These are phyloP conservation scores for Aleiodes leptofemur DNA, from an alignment of 2,888 invertebrate genomes.

Conservation along the genomic window DNA sequence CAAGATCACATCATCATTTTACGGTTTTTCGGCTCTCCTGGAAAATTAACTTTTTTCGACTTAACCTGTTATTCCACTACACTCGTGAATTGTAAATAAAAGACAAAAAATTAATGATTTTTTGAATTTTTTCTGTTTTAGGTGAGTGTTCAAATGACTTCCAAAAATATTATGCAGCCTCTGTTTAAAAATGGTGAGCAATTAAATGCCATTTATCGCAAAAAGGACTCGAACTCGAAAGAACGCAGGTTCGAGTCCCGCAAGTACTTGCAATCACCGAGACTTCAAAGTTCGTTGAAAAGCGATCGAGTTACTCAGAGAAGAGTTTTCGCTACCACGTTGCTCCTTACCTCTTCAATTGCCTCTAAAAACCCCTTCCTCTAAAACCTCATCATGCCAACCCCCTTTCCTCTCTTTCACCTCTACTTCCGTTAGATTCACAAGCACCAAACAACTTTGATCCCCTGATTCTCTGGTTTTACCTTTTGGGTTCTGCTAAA, in stretches of 20 bases:
- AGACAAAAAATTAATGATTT: background rate
- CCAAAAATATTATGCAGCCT: background rate
- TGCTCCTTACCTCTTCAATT: conserved; percentile 10
- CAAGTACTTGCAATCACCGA: conserved; percentile 71
- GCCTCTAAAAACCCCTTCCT: conserved; percentile 12
- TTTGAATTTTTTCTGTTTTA: conserved; percentile 18
- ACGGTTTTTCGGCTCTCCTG: too few species aligned
- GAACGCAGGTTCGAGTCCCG: conserved; percentile 16
- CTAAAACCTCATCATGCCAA: conserved; percentile 13
- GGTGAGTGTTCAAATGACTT: conserved; percentile 32
- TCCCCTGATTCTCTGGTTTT: conserved; percentile 63
- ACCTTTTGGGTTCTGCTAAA: conserved; percentile 51
- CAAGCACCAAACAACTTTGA: conserved; percentile 66
- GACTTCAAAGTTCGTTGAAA: conserved; percentile 65
- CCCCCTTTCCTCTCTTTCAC: conserved; percentile 8
- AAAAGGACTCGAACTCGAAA: too few species aligned
- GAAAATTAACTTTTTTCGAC: too few species aligned
- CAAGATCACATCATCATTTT: too few species aligned
- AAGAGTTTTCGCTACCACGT: conserved; percentile 3
- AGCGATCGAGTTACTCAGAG: conserved; percentile 65
- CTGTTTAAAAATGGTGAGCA: background rate
- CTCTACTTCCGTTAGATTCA: conserved; percentile 42
- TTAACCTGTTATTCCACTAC: too few species aligned
- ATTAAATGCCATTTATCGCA: too few species aligned
- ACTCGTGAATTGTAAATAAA: too few species aligned